Evolutionary conservation across 1,140 invertebrate species (phyloP).

Genomic region (Magallana ariakensis): DNA sequence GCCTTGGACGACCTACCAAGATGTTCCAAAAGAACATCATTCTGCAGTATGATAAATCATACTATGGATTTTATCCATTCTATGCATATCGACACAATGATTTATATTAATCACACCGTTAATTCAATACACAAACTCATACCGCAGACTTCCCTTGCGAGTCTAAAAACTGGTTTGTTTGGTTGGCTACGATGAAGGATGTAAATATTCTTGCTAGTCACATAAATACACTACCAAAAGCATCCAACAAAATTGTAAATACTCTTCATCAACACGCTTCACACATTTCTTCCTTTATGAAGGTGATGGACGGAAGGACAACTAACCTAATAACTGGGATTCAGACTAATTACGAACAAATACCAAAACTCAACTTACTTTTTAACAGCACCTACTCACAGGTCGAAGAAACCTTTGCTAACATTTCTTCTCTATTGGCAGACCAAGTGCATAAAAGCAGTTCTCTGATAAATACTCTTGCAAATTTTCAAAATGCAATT

Average conservation of each 20-base stretch:
- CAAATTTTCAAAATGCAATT: slow-evolving; percentile 32
- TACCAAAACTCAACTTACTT: not conserved
- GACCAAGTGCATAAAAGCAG: slow-evolving; percentile 43
- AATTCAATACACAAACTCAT: too few relatives aligned
- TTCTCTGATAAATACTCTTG: slow-evolving; percentile 7
- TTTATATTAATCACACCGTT: too few relatives aligned
- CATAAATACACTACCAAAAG: slow-evolving; percentile 38
- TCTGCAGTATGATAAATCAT: too few relatives aligned
- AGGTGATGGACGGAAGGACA: slow-evolving; percentile 38
- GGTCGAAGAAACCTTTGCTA: not conserved
- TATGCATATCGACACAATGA: too few relatives aligned
- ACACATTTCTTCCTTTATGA: slow-evolving; percentile 49
- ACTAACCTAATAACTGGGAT: slow-evolving; percentile 41
- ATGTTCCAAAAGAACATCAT: too few relatives aligned
- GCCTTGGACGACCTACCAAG: too few relatives aligned
- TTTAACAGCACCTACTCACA: slow-evolving; percentile 7
- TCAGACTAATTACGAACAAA: slow-evolving; percentile 32
- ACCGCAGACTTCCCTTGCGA: too few relatives aligned
- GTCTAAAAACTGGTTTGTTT: slow-evolving; percentile 54
- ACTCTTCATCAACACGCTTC: slow-evolving; percentile 40
- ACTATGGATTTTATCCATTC: too few relatives aligned
- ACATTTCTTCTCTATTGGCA: too few relatives aligned
- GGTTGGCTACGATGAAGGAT: slow-evolving; percentile 49
- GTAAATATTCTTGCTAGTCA: slow-evolving; percentile 48
- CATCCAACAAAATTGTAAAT: not conserved